These are phyloP conservation scores for Gallirallus australis DNA, from an alignment of 2,797 vertebrate species.

Conservation along the genomic window DNA sequence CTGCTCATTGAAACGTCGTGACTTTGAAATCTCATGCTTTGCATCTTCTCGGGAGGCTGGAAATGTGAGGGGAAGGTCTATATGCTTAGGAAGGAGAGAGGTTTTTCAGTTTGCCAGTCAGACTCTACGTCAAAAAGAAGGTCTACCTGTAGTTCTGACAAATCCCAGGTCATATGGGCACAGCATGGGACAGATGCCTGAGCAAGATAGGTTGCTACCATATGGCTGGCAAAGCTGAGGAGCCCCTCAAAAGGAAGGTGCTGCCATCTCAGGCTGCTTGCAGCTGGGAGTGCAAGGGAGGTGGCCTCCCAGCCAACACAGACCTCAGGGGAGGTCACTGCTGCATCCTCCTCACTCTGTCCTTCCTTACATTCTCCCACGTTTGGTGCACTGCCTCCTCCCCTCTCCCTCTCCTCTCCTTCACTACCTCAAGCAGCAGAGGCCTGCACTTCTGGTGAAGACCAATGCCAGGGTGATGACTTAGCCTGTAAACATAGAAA, in stretches of 20 bases:
- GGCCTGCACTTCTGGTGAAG: not conserved
- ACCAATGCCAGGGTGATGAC: not conserved
- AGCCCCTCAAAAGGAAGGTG: not conserved
- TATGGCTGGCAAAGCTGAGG: not conserved
- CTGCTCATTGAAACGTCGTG: rapidly evolving
- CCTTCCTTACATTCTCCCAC: not conserved
- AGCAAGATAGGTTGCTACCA: rapidly evolving
- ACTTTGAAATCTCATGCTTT: not conserved
- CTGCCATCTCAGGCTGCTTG: not conserved
- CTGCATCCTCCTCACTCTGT: not conserved
- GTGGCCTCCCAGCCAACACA: not conserved
- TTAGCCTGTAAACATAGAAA: not conserved
- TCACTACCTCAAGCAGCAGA: not conserved
- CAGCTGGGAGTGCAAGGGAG: too few species aligned
- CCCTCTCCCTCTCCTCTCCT: not conserved
- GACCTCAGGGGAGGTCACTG: not conserved
- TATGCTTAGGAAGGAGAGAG: not conserved
- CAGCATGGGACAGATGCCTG: not conserved
- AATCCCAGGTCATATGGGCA: rapidly evolving
- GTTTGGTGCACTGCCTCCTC: not conserved
- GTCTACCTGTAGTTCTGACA: not conserved
- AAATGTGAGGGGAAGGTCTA: not conserved
- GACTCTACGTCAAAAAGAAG: not conserved
- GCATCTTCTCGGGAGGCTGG: not conserved
- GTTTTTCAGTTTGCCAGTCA: not conserved